Percentiles rank a stretch among this genome's conserved stretches.
phyloP scores from a whole-genome alignment of 2,888 invertebrate genomes.

The Apamea monoglypha region DNA sequence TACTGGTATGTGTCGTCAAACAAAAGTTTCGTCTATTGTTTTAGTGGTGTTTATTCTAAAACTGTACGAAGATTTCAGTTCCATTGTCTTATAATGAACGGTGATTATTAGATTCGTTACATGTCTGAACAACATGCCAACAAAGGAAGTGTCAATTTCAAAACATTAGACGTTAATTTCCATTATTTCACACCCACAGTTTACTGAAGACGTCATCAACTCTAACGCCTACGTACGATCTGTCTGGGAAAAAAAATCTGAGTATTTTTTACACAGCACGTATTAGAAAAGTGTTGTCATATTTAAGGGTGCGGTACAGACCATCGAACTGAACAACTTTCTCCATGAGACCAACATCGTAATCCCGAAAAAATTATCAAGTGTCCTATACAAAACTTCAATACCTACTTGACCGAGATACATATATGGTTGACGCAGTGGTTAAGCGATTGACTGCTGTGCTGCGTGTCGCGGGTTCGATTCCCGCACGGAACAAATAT shows the following conservation, averaged over 20 bases:
- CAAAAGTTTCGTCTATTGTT: background rate
- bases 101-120: background rate
- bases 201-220: background rate
- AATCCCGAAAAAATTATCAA: background rate
- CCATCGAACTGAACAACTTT: background rate
- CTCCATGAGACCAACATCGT: background rate
- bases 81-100: background rate
- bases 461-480: no score
- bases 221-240: background rate
- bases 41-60: background rate
- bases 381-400: background rate
- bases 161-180: background rate
- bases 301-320: background rate
- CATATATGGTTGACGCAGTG: no score
- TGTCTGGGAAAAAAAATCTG: background rate
- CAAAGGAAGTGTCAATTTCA: slow-evolving; percentile 10
- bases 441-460: no score
- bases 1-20: background rate
- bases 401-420: background rate
- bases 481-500: no score
- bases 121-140: background rate
- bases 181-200: background rate
- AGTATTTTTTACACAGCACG: background rate
- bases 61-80: background rate
- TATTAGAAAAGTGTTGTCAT: background rate